phyloP scores from a whole-genome alignment of 2,888 invertebrate species.

The Sarcophaga carnaria region DNA sequence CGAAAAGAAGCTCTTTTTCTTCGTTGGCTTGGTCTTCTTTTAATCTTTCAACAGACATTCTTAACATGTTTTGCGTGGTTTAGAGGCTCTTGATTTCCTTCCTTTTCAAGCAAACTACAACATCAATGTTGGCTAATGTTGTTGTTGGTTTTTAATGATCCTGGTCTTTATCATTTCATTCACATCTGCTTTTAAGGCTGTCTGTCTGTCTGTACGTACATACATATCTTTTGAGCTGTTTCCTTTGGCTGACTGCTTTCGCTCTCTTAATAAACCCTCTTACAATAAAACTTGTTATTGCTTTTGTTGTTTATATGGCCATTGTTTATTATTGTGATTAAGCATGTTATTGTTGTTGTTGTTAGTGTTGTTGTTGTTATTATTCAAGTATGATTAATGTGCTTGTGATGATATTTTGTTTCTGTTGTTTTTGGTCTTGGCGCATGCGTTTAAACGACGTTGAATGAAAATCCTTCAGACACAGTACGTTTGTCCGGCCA shows the following conservation, averaged over 20 bases:
- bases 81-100: slow-evolving; percentile 27
- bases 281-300: not conserved
- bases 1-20: slow-evolving; percentile 17
- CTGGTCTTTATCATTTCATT: slow-evolving; percentile 28
- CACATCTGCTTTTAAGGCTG: slow-evolving; percentile 40
- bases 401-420: slow-evolving; percentile 9
- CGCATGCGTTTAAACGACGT: slow-evolving; percentile 64
- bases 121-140: not conserved
- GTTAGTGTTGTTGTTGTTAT: slow-evolving; percentile 13
- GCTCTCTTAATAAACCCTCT: no score
- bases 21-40: not conserved
- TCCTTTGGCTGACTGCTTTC: no score
- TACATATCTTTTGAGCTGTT: not conserved
- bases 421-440: slow-evolving; percentile 50
- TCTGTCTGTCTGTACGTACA: not conserved
- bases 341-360: slow-evolving; percentile 15
- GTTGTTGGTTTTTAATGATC: slow-evolving; percentile 5
- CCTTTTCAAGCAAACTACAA: not conserved
- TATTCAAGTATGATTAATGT: slow-evolving; percentile 14
- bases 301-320: slow-evolving; percentile 10
- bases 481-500: not conserved
- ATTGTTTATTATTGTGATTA: slow-evolving; percentile 20
- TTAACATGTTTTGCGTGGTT: slow-evolving; percentile 51
- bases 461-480: slow-evolving; percentile 18
- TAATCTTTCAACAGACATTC: slow-evolving; percentile 49